These are phyloP conservation scores for Hirundo rustica DNA, from an alignment of 2,797 vertebrate species.

Conservation along the genomic window DNA sequence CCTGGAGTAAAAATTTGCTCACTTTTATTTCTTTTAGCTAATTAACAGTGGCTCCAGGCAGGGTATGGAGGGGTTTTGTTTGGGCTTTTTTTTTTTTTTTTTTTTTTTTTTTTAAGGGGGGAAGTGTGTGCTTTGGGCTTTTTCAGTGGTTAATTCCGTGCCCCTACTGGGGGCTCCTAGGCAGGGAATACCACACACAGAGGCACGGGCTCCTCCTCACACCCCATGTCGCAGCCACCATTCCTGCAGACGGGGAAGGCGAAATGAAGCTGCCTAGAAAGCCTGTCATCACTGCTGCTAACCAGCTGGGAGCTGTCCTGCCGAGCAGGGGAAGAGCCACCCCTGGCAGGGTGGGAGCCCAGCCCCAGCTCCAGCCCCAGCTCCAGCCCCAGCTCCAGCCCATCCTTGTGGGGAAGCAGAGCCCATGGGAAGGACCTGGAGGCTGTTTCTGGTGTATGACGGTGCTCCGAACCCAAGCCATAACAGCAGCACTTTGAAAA, in stretches of 20 bases:
- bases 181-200: slow-evolving; percentile 25
- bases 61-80: neutral
- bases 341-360: neutral
- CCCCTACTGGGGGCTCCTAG: neutral
- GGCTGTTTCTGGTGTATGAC: slow-evolving; percentile 45
- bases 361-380: neutral
- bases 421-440: neutral
- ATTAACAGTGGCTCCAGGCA: neutral
- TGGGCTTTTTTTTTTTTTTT: neutral
- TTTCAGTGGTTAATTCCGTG: neutral
- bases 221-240: neutral
- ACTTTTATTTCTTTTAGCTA: neutral
- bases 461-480: slow-evolving; percentile 62
- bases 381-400: neutral
- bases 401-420: accelerated
- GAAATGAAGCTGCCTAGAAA: slow-evolving; percentile 34
- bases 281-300: slow-evolving; percentile 12
- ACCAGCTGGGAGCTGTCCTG: slow-evolving; percentile 24
- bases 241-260: neutral
- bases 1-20: neutral
- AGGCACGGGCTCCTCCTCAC: neutral
- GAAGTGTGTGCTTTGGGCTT: neutral
- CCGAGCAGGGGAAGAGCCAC: neutral
- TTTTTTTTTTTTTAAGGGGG: neutral
- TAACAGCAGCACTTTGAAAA: slow-evolving; percentile 74